Evolutionary conservation across 2,113 vertebrate species (phyloP).

Genomic region (Scomber japonicus): DNA sequence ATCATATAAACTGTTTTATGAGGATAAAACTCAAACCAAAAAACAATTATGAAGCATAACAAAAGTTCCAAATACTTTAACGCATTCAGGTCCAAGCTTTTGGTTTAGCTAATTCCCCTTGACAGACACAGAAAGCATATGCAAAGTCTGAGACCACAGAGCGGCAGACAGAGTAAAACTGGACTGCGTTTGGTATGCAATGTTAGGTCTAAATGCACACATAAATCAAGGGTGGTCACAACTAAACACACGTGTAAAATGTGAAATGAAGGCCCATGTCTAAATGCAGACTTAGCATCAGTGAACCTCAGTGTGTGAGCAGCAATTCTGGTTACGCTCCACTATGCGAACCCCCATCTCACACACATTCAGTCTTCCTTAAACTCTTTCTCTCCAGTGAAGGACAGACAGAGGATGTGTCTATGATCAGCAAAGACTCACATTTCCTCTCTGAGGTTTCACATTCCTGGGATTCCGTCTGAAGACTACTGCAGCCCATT

Average conservation of each 20-base stretch:
- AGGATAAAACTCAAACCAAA: slow-evolving; percentile 1
- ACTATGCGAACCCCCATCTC: slow-evolving; percentile 5
- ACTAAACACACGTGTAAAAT: slow-evolving; percentile 16
- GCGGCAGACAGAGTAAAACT: slow-evolving; percentile 49
- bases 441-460: slow-evolving; percentile 76
- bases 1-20: not conserved
- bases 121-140: slow-evolving; percentile 7
- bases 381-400: slow-evolving; percentile 52
- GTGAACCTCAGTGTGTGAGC: slow-evolving; percentile 22
- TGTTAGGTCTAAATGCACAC: slow-evolving; percentile 34
- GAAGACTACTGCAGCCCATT: slow-evolving; percentile 75
- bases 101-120: slow-evolving; percentile 1
- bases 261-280: slow-evolving; percentile 29
- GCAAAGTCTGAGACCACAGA: slow-evolving; percentile 40
- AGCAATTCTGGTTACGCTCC: slow-evolving; percentile 21
- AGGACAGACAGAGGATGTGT: slow-evolving; percentile 70
- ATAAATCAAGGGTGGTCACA: slow-evolving; percentile 45
- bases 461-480: slow-evolving; percentile 81
- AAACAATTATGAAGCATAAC: not conserved
- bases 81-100: not conserved
- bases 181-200: slow-evolving; percentile 32
- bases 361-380: slow-evolving; percentile 15
- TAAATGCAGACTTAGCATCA: slow-evolving; percentile 14
- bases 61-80: not conserved
- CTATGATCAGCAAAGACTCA: slow-evolving; percentile 74